Evolutionary conservation across 2,113 vertebrate species (phyloP).

Genomic region (Cyrtonyx montezumae): DNA sequence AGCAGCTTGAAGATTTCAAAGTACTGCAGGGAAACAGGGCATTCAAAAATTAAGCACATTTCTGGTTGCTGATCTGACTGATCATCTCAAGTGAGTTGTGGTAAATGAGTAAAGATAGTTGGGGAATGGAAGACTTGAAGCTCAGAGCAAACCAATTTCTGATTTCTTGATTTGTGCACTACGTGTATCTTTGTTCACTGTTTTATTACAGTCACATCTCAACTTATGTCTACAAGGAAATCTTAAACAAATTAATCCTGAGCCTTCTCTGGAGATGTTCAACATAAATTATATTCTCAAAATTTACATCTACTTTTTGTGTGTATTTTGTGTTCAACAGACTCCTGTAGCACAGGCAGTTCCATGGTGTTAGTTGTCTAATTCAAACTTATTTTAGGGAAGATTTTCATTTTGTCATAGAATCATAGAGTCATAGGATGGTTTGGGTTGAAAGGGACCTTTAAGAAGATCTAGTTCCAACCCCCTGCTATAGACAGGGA

Average conservation of each 20-base stretch:
- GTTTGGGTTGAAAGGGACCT: no score
- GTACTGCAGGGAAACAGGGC: not conserved
- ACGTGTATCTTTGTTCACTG: not conserved
- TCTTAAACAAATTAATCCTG: not conserved
- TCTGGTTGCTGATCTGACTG: not conserved
- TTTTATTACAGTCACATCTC: not conserved
- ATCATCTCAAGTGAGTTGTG: not conserved
- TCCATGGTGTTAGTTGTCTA: not conserved
- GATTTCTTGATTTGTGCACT: not conserved
- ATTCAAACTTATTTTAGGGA: not conserved
- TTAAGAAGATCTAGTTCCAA: no score
- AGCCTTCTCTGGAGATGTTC: not conserved
- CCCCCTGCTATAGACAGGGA: no score
- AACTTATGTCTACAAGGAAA: not conserved
- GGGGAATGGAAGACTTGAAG: not conserved
- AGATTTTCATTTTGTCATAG: not conserved
- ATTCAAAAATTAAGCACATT: not conserved
- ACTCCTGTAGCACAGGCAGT: not conserved
- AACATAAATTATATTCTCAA: slow-evolving; percentile 7
- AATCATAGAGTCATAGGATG: no score
- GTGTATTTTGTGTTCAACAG: not conserved
- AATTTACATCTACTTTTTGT: not conserved
- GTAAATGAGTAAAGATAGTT: not conserved
- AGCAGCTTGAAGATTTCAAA: not conserved
- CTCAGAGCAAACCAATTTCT: not conserved